A percentile compares a stretch with the other conserved stretches of the same genome.
These are phyloP conservation scores for Temnothorax ravouxi DNA, from an alignment of 2,888 invertebrate species.

Conservation along the genomic window DNA sequence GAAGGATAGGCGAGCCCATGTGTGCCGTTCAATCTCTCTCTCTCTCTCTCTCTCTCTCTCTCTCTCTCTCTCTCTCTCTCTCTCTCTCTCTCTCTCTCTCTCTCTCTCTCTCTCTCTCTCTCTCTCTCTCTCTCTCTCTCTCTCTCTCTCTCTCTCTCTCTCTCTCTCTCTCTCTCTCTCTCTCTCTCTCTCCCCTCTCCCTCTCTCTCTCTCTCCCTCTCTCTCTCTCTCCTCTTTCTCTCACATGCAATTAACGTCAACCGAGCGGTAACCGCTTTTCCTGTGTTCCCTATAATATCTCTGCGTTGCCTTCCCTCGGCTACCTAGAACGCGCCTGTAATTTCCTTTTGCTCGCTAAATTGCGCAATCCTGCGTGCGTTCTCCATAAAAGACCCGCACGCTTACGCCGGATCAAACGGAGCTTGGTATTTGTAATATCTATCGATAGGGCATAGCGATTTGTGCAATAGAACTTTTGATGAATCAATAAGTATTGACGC, in stretches of 20 bases:
- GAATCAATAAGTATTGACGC: neutral
- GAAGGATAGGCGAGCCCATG: neutral
- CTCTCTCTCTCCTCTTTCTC: neutral
- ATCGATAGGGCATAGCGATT: neutral
- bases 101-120: conserved; percentile 1
- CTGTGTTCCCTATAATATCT: conserved; percentile 29
- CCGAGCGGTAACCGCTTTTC: conserved; percentile 35
- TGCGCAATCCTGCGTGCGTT: conserved; percentile 65
- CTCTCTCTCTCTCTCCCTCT: conserved; percentile 15
- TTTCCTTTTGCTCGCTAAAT: conserved; percentile 77
- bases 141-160: conserved; percentile 7
- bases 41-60: neutral
- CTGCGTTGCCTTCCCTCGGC: conserved; percentile 25
- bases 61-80: conserved; percentile 16
- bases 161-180: conserved; percentile 13
- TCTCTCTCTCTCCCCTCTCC: conserved; percentile 5
- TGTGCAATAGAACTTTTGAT: neutral
- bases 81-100: conserved; percentile 14
- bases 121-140: conserved; percentile 4
- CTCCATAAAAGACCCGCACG: conserved; percentile 59
- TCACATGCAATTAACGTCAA: conserved; percentile 41
- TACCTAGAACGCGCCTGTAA: conserved; percentile 75
- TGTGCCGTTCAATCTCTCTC: neutral
- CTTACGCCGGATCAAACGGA: conserved; percentile 42
- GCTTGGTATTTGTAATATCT: conserved; percentile 8